These are phyloP conservation scores for Synanceia verrucosa DNA, from an alignment of 2,797 vertebrate species.

Conservation along the genomic window DNA sequence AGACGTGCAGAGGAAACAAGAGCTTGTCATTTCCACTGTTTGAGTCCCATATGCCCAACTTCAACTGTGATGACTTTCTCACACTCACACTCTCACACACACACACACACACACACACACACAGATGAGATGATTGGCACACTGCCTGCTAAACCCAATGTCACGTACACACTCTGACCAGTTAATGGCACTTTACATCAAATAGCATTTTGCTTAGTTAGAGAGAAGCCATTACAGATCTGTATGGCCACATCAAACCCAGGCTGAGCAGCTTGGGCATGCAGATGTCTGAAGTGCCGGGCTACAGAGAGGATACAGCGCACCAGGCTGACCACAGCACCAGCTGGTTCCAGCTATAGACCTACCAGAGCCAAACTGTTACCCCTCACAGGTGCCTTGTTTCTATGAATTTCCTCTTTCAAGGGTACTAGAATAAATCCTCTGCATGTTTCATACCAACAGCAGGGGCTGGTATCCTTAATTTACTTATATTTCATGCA, in stretches of 20 bases:
- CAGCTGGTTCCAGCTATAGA: slow-evolving; percentile 74
- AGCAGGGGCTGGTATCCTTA: neutral
- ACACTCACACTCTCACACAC: slow-evolving; percentile 28
- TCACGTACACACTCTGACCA: slow-evolving; percentile 43
- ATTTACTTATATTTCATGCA: slow-evolving; percentile 11
- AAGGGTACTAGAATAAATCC: slow-evolving; percentile 43
- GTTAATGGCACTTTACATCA: slow-evolving; percentile 55
- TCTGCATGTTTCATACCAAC: slow-evolving; percentile 13
- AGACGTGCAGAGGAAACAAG: slow-evolving; percentile 79
- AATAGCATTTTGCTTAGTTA: slow-evolving; percentile 48
- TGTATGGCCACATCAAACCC: slow-evolving; percentile 66
- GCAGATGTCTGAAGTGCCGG: slow-evolving; percentile 67
- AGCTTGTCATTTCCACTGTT: slow-evolving; percentile 77
- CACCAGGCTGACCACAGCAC: slow-evolving; percentile 74
- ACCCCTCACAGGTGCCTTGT: slow-evolving; percentile 62
- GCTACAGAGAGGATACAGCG: slow-evolving; percentile 52
- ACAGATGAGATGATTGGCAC: slow-evolving; percentile 49
- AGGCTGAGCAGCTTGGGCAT: slow-evolving; percentile 53
- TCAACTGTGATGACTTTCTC: slow-evolving; percentile 67
- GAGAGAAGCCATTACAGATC: slow-evolving; percentile 62
- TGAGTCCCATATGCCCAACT: slow-evolving; percentile 71
- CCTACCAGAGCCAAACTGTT: slow-evolving; percentile 55
- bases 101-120: slow-evolving; percentile 32
- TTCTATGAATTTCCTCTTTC: slow-evolving; percentile 67
- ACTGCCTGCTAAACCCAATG: slow-evolving; percentile 40